Base-by-base conservation (phyloP, 2,888 invertebrate species). In the Corbicula japonica region DNA sequence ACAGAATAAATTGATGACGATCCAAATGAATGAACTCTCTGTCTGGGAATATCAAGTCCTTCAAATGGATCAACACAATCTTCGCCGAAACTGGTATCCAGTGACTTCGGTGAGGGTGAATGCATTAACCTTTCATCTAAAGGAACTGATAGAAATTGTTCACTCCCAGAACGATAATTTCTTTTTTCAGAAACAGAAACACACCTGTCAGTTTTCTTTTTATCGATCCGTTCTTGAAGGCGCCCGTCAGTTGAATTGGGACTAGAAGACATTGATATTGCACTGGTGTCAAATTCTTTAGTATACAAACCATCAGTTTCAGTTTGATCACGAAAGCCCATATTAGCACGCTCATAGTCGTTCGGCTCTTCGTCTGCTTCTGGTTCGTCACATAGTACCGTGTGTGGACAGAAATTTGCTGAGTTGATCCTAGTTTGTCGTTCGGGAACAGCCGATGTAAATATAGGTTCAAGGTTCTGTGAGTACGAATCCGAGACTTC, bases 1-100 rank as follows among this genome's bases (percentile, higher is more conserved):
- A 76, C 83, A 2, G 83, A 83, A 26, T 71, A 69, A 1, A 83
- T 38, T 2, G 83, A 83, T 2, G 41, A 21, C 15, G 70, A 66
- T 2, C 83, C 83, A 21, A 76, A 41, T 0, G 83, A 83, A 21
- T 48, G 34, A 2, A 70, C 30, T 35, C 83, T 48, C 44, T 76
- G 48, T 35, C 83, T 35, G 1, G 70, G 79, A 32, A 83, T 56
- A 18, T 52, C 58, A 28, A 82, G 46, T 5, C 70, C 79, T 35
- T 83, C 79, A 26, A 80, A 70, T 21, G 76, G 76, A 44, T 80
- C 80, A 18, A 54, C 12, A 30, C 35, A 63, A 38, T 23, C 48
- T n/a, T 60, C 52, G 23, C 48, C 71, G 15, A 18, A 6, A 8
- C 41, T 21, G 30, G 8, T 26, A 10, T 38, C 41, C 1, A 15